Conservation (phyloP, 2,888 invertebrate species). For the Tethea ocularis region DNA sequence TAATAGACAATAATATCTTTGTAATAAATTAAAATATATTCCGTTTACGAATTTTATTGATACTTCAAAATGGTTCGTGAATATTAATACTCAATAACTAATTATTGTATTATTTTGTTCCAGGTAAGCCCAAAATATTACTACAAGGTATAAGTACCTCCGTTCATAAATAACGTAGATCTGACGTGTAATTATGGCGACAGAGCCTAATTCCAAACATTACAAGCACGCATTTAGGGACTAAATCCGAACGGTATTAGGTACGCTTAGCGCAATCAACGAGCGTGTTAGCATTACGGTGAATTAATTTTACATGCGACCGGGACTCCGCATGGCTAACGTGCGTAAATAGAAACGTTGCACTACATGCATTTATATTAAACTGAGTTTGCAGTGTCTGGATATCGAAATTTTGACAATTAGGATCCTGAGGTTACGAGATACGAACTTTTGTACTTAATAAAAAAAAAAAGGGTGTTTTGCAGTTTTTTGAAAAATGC, state of each 20-base stretch:
- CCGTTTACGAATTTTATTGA: no score
- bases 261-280: constrained; percentile 19
- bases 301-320: constrained; percentile 23
- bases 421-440: no score
- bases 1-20: no score
- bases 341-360: not conserved
- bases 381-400: no score
- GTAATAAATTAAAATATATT: no score
- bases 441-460: no score
- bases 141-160: not conserved
- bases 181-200: not conserved
- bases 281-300: constrained; percentile 14
- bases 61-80: no score
- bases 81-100: not conserved
- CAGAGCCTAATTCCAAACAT: not conserved
- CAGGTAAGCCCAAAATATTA: not conserved
- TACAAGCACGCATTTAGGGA: not conserved
- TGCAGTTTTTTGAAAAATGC: no score
- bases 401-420: no score
- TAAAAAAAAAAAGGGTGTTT: no score
- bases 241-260: constrained; percentile 15
- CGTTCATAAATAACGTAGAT: not conserved
- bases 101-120: not conserved
- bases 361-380: not conserved
- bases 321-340: not conserved